A percentile compares a stretch with the other conserved stretches of the same genome.
Evolutionary conservation across 64 coral and sea anemone species (phyloP).

Genomic region (Acropora yongei): DNA sequence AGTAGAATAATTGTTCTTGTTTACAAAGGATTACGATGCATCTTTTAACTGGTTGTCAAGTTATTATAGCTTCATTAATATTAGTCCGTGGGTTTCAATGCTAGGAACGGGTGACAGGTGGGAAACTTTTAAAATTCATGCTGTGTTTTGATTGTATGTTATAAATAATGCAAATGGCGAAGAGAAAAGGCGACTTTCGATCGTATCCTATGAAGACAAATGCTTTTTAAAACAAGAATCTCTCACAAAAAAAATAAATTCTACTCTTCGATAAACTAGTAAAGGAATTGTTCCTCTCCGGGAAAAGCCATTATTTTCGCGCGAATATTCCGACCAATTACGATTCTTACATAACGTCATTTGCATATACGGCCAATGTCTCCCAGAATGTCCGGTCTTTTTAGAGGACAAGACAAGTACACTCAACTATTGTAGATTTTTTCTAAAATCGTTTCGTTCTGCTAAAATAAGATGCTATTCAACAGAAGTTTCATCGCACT

Average conservation of each 20-base stretch:
- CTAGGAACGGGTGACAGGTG: neutral
- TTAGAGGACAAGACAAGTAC: neutral
- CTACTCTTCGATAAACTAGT: neutral
- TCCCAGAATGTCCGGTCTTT: slow-evolving; percentile 2
- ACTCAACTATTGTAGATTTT: neutral
- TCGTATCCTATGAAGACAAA: neutral
- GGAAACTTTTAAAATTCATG: neutral
- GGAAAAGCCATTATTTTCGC: slow-evolving; percentile 27
- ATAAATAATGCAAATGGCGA: slow-evolving; percentile 34
- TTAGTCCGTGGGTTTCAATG: too few relatives aligned
- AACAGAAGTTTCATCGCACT: slow-evolving; percentile 15
- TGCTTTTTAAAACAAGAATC: neutral
- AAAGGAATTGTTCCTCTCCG: neutral
- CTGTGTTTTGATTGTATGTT: slow-evolving; percentile 10
- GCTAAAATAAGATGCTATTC: slow-evolving; percentile 4
- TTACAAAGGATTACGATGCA: too few relatives aligned
- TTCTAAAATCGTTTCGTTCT: neutral
- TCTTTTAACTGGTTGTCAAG: too few relatives aligned
- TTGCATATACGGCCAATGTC: neutral
- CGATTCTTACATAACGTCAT: slow-evolving; percentile 30
- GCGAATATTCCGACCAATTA: slow-evolving; percentile 33
- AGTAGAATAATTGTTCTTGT: too few relatives aligned
- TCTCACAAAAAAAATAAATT: too few relatives aligned
- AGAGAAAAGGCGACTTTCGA: neutral
- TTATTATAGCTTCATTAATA: too few relatives aligned